Percentiles rank a stretch among this genome's conserved stretches.
Evolutionary conservation across 2,113 vertebrate species (phyloP).

Genomic region (Fukomys damarensis): DNA sequence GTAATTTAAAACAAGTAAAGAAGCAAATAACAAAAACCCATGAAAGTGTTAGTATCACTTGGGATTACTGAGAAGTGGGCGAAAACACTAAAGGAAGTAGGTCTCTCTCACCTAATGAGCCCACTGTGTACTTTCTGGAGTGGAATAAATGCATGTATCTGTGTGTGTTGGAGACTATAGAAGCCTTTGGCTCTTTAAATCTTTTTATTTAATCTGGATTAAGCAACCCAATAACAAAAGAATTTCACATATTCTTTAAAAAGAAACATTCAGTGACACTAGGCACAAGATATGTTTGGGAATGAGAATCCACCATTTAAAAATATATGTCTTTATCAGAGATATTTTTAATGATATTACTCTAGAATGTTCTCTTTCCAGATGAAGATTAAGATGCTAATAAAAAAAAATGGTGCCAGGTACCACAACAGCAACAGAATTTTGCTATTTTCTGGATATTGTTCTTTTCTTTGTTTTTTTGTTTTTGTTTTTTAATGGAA

Average conservation of each 20-base stretch:
- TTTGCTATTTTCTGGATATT: too few species aligned
- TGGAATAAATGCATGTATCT: background rate
- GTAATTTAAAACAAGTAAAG: background rate
- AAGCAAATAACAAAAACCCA: background rate
- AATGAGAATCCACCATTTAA: background rate
- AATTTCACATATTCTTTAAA: background rate
- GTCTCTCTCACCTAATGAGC: background rate
- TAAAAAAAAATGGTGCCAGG: too few species aligned
- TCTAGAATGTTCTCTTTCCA: too few species aligned
- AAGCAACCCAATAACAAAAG: background rate
- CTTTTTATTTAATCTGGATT: constrained; percentile 7
- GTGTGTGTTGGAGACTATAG: background rate
- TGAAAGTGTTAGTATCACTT: background rate
- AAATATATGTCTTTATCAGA: background rate
- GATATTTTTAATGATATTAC: too few species aligned
- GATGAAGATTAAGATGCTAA: too few species aligned
- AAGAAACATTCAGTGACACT: background rate
- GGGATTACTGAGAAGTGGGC: background rate
- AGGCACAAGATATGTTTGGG: background rate
- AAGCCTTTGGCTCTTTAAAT: background rate
- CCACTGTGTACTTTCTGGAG: accelerated
- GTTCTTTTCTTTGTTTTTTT: too few species aligned
- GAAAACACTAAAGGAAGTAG: background rate
- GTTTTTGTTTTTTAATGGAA: too few species aligned
- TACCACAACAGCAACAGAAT: too few species aligned